Conservation (phyloP, 2,888 invertebrate genomes). For the Caenorhabditis wallacei region DNA sequence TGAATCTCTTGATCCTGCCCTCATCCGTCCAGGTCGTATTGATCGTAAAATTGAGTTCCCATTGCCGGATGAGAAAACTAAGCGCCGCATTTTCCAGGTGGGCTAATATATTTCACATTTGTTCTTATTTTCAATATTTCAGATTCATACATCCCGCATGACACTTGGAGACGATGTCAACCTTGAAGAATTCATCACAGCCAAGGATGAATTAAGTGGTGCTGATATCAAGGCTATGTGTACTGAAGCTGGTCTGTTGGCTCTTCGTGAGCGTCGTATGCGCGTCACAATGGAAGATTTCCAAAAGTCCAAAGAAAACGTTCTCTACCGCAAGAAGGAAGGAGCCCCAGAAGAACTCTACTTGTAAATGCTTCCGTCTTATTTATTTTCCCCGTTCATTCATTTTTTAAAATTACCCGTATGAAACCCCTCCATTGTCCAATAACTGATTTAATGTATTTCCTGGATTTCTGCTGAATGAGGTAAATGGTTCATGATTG, state of each 20-base stretch:
- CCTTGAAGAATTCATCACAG: conserved; percentile 97
- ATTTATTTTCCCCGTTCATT: conserved; percentile 36
- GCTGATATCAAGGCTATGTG: conserved; percentile 92
- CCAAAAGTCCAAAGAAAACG: conserved; percentile 99
- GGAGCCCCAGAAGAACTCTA: conserved; percentile 99
- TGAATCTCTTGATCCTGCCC: conserved; percentile 97
- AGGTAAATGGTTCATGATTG: conserved; percentile 42
- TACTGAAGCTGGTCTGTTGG: conserved; percentile 99
- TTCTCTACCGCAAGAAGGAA: conserved; percentile 98
- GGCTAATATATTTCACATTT: not conserved
- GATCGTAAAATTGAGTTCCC: conserved; percentile 99
- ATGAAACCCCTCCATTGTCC: conserved; percentile 19
- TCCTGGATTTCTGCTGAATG: conserved; percentile 26
- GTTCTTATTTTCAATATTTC: not conserved
- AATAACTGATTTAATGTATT: conserved; percentile 55
- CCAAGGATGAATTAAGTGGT: conserved; percentile 99
- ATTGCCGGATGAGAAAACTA: conserved; percentile 98
- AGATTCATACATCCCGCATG: conserved; percentile 98
- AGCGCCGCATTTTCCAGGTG: conserved; percentile 87
- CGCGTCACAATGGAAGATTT: conserved; percentile 99
- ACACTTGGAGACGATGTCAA: conserved; percentile 97
- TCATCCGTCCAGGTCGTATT: conserved; percentile 98
- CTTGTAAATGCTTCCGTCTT: conserved; percentile 86
- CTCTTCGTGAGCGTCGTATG: conserved; percentile 97
- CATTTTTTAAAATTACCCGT: conserved; percentile 22